Evolutionary conservation across 2,888 invertebrate genomes (phyloP).

Genomic region (Lumbricus terrestris): DNA sequence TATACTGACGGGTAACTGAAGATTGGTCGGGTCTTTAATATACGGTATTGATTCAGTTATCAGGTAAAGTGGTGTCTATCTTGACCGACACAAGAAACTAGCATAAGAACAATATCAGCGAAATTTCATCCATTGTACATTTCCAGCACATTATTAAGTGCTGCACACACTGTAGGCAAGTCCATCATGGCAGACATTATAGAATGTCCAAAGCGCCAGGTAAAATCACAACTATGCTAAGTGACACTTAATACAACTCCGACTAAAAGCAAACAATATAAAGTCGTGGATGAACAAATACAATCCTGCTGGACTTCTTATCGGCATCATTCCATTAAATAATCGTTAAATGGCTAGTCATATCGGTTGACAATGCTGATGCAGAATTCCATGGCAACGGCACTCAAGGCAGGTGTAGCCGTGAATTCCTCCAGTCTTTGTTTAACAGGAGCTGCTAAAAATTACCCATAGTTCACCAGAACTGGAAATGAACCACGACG

Average conservation of each 20-base stretch:
- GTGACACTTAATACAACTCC: not conserved
- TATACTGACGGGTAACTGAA: too few relatives aligned
- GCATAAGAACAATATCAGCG: not conserved
- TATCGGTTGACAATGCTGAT: not conserved
- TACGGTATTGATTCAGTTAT: too few relatives aligned
- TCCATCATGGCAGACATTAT: not conserved
- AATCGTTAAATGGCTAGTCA: not conserved
- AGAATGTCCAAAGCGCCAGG: not conserved
- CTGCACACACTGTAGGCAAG: not conserved
- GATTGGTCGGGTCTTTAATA: too few relatives aligned
- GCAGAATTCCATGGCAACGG: slow-evolving; percentile 8
- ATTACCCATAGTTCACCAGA: not conserved
- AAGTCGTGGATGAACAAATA: not conserved
- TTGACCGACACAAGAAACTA: too few relatives aligned
- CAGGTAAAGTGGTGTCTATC: too few relatives aligned
- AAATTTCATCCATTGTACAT: not conserved
- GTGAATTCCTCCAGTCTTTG: not conserved
- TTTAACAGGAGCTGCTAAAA: not conserved
- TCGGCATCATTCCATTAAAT: not conserved
- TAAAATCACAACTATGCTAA: not conserved
- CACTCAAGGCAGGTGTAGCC: not conserved
- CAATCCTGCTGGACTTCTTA: not conserved
- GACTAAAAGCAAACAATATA: not conserved
- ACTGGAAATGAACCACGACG: not conserved
- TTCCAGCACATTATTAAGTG: not conserved